These are phyloP conservation scores for Cephus sareptanus DNA, from an alignment of 2,888 invertebrate genomes.

Conservation along the genomic window DNA sequence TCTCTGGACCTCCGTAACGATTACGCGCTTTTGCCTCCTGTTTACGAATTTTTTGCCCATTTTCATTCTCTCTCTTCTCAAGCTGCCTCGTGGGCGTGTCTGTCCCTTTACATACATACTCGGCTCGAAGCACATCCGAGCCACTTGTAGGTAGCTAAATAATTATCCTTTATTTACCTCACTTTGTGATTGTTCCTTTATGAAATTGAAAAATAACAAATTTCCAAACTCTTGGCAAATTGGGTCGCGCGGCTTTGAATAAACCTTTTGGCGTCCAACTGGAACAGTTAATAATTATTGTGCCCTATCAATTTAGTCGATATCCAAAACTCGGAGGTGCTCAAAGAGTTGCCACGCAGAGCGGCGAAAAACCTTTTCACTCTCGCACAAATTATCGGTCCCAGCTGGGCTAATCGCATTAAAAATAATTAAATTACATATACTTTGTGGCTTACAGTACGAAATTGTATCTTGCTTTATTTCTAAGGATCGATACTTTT, in stretches of 20 bases:
- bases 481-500: background rate
- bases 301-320: background rate
- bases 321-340: background rate
- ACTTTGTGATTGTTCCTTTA: background rate
- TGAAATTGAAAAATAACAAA: background rate
- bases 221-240: background rate
- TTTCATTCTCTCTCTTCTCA: no score
- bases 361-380: no score
- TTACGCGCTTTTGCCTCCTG: no score
- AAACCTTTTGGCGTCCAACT: background rate
- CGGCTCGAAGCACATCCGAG: background rate
- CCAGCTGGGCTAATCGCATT: background rate
- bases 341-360: background rate
- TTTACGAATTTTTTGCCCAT: no score
- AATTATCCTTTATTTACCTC: background rate
- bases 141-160: background rate
- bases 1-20: no score
- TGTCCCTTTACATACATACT: no score
- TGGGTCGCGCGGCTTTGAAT: background rate
- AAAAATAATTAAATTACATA: background rate
- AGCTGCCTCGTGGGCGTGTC: no score
- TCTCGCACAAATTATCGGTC: no score
- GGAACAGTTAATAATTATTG: background rate
- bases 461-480: background rate
- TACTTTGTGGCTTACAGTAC: background rate